Evolutionary conservation across 2,797 vertebrate species (phyloP).

Genomic region (Hydrocynus forskahlii): DNA sequence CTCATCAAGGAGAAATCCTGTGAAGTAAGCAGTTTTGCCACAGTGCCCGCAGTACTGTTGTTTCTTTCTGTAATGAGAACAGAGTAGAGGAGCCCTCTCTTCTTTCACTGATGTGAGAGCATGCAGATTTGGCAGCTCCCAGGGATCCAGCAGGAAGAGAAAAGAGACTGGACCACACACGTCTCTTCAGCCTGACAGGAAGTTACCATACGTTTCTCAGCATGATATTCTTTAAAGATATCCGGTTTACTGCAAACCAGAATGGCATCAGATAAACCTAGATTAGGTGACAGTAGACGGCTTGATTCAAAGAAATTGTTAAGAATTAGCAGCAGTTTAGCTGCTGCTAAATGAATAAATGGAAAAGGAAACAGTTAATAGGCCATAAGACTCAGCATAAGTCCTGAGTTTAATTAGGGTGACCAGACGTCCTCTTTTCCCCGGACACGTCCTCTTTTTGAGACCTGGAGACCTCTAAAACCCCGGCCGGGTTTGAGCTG

Average conservation of each 20-base stretch:
- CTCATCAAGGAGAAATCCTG: constrained; percentile 32
- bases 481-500: too few relatives aligned
- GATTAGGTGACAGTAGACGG: not conserved
- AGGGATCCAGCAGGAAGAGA: constrained; percentile 25
- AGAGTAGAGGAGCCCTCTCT: constrained; percentile 3
- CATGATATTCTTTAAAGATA: constrained; percentile 25
- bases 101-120: constrained; percentile 9
- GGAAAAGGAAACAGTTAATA: not conserved
- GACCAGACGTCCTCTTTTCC: too few relatives aligned
- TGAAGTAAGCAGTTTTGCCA: not conserved
- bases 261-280: not conserved
- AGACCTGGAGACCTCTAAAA: too few relatives aligned
- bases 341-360: too few relatives aligned
- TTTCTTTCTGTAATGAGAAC: constrained; percentile 27
- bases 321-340: too few relatives aligned
- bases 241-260: not conserved
- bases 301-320: not conserved
- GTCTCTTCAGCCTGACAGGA: constrained; percentile 46
- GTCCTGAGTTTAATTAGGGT: too few relatives aligned
- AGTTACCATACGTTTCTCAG: constrained; percentile 48
- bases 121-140: constrained; percentile 16
- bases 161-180: constrained; percentile 55
- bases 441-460: too few relatives aligned
- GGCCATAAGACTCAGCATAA: not conserved
- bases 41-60: not conserved